Evolutionary conservation across 1,140 invertebrate genomes (phyloP), one percentile per base, ranked within the genome.

Genomic region (Globodera ellingtonae): DNA sequence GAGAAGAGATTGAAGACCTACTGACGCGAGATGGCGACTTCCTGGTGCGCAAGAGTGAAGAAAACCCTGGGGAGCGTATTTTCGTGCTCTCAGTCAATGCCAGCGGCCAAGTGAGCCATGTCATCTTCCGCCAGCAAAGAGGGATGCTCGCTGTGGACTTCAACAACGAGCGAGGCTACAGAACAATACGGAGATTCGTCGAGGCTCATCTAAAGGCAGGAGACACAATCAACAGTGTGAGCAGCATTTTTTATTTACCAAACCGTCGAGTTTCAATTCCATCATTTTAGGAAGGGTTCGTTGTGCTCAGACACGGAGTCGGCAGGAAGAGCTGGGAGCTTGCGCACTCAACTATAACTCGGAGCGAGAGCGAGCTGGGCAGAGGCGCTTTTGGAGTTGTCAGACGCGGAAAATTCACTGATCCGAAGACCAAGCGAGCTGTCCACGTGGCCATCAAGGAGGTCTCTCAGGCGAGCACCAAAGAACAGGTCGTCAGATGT

Each of bases 1-100:
- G 82, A 35, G 82, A 83, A 18, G 82, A 83, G n/a, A 81, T 85
- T 24, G 82, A 84, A 35, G 77, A 81, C 6, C 70, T 83, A 15
- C 79, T 83, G 52, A 80, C 70, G 79, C 75, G 77, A 21, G 82
- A 83, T 6, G 82, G 82, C 9, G 82, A 83, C 71, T 83, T 83
- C 72, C 24, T 84, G 50, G 35, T 83, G 24, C 83, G 82, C 50
- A 84, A 65, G 72, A 83, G 77, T 6, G 82, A 83, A 67, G 80
- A 74, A 44, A 79, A 35, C 47, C 18, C 76, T 10, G 69, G 69
- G 35, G 69, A 56, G 13, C 46, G 76, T 6, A n/a, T 56, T 7
- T 70, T 21, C 24, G 65, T 72, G 9, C 76, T 78, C 7, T 67
- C 76, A 15, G 72, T 56, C 24, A 18, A 59, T 8, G 48, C 47